Percentiles rank a stretch among this genome's conserved stretches.
Conservation (phyloP, 2,888 invertebrate species). For the Sesia bembeciformis region DNA sequence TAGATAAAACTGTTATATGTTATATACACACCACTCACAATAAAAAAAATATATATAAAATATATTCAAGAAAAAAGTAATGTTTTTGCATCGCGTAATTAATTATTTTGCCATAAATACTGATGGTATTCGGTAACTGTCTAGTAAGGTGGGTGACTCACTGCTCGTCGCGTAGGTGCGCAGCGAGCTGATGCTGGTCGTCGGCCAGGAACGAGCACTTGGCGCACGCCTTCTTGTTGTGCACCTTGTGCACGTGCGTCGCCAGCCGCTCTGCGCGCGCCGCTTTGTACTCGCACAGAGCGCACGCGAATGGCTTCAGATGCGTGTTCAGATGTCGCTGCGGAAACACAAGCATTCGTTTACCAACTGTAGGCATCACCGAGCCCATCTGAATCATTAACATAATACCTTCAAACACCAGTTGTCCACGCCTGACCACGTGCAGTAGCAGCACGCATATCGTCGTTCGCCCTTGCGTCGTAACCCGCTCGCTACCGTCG, state of each 20-base stretch:
- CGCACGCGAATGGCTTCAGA: slow-evolving; percentile 92
- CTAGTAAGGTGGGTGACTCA: slow-evolving; percentile 53
- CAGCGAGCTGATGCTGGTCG: slow-evolving; percentile 84
- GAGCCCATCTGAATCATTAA: too few species aligned
- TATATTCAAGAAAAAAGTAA: too few species aligned
- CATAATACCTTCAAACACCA: slow-evolving; percentile 84
- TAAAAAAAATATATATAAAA: too few species aligned
- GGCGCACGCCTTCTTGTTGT: slow-evolving; percentile 92
- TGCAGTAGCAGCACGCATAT: slow-evolving; percentile 91
- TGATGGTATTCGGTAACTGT: too few species aligned
- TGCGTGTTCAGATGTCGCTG: slow-evolving; percentile 91
- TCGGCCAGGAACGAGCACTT: slow-evolving; percentile 92
- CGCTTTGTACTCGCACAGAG: slow-evolving; percentile 94
- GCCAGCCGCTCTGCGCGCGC: slow-evolving; percentile 92
- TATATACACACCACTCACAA: too few species aligned
- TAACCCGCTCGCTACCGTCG: slow-evolving; percentile 25
- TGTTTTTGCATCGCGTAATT: too few species aligned
- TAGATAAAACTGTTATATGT: too few species aligned
- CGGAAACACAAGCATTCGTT: too few species aligned
- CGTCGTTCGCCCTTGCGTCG: slow-evolving; percentile 78
- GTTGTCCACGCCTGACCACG: slow-evolving; percentile 94
- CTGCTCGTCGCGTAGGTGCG: slow-evolving; percentile 86
- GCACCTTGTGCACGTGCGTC: slow-evolving; percentile 92
- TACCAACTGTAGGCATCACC: too few species aligned
- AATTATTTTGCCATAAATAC: too few species aligned